Evolutionary conservation across 2,113 vertebrate genomes (phyloP).

Genomic region (Xiphorhynchus elegans): DNA sequence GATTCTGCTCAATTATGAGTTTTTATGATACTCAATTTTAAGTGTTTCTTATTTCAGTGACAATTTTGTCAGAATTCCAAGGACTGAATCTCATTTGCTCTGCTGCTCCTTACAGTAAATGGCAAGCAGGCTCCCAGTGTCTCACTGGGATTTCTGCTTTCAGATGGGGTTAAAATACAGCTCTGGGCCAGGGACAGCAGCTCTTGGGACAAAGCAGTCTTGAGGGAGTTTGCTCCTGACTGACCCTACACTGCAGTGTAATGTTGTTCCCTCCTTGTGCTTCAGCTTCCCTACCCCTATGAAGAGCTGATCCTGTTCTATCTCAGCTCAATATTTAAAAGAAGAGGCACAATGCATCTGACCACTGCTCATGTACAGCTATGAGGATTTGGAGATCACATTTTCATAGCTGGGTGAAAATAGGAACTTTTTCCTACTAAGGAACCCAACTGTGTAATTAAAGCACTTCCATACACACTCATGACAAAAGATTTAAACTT

Average conservation of each 20-base stretch:
- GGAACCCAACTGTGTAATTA: neutral
- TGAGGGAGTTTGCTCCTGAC: neutral
- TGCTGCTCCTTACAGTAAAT: neutral
- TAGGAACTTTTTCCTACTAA: neutral
- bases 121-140: neutral
- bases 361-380: neutral
- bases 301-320: neutral
- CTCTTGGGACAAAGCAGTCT: neutral
- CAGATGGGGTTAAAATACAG: neutral
- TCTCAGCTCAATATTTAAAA: neutral
- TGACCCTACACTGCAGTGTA: neutral
- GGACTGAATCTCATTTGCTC: neutral
- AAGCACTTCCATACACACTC: neutral
- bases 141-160: neutral
- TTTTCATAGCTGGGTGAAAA: neutral
- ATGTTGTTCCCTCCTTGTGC: neutral
- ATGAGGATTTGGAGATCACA: neutral
- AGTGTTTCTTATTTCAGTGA: constrained; percentile 18
- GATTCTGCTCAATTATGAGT: constrained; percentile 1
- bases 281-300: neutral
- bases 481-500: neutral
- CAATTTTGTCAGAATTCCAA: constrained; percentile 28
- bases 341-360: neutral
- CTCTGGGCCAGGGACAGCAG: neutral
- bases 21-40: neutral